phyloP scores from a whole-genome alignment of 2,888 invertebrate genomes.

The Lymantria monacha region DNA sequence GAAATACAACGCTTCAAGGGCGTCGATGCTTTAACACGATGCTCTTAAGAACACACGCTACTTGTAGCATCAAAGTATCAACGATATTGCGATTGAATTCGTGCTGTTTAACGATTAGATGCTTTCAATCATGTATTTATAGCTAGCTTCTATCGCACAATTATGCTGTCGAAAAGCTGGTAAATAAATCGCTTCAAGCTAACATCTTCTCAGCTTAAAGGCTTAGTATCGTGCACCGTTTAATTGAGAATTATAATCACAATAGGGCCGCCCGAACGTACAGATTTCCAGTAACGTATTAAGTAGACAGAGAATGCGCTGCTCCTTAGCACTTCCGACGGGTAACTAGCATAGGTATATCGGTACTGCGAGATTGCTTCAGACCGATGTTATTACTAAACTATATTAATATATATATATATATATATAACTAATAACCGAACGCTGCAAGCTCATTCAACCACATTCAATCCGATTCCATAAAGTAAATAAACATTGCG shows the following conservation, averaged over 20 bases:
- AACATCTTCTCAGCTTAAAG: too few relatives aligned
- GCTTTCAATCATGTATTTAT: too few relatives aligned
- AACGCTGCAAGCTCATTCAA: constrained; percentile 77
- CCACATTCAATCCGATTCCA: constrained; percentile 56
- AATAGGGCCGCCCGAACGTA: constrained; percentile 8
- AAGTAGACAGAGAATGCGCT: constrained; percentile 42
- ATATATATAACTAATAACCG: constrained; percentile 39
- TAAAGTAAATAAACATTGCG: constrained; percentile 50
- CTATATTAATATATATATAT: too few relatives aligned
- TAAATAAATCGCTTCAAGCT: too few relatives aligned
- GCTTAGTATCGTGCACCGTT: constrained; percentile 10
- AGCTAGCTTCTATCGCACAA: too few relatives aligned
- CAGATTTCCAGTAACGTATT: constrained; percentile 18
- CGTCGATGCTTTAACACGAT: not conserved
- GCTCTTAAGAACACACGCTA: not conserved
- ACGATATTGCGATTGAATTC: too few relatives aligned
- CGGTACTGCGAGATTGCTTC: constrained; percentile 24
- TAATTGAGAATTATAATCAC: constrained; percentile 3
- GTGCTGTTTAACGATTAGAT: too few relatives aligned
- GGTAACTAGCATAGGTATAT: constrained; percentile 61
- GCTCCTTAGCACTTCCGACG: constrained; percentile 28
- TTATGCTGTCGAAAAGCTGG: too few relatives aligned
- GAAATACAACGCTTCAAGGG: constrained; percentile 1
- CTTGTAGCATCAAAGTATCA: too few relatives aligned
- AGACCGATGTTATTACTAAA: constrained; percentile 37